These are phyloP conservation scores for Nomada ruficornis DNA, from an alignment of 2,888 invertebrate species.

Conservation along the genomic window DNA sequence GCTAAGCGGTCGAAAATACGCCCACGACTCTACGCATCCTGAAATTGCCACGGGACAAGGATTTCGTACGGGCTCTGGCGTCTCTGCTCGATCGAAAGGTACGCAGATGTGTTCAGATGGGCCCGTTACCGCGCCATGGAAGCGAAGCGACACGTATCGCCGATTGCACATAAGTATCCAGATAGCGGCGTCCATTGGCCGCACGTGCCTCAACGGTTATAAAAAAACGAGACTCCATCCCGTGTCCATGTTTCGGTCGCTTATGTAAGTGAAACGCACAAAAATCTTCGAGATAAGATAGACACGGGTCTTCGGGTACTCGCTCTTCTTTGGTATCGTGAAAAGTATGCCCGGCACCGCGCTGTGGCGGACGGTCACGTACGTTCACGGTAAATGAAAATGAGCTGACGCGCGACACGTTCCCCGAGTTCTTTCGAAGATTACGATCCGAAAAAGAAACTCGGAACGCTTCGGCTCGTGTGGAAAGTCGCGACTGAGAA, in stretches of 20 bases:
- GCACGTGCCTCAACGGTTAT: not conserved
- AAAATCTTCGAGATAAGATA: constrained; percentile 24
- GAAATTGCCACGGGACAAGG: no score
- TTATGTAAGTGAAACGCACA: constrained; percentile 9
- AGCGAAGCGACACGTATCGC: no score
- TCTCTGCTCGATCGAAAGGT: not conserved
- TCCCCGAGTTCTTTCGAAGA: no score
- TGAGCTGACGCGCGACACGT: not conserved
- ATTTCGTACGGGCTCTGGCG: no score
- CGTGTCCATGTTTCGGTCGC: constrained; percentile 1
- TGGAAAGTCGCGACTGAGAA: no score
- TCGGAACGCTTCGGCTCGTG: no score
- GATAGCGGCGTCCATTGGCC: not conserved
- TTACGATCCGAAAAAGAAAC: no score
- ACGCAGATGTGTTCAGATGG: not conserved
- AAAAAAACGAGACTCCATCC: not conserved
- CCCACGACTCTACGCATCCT: no score
- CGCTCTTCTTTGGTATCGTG: not conserved
- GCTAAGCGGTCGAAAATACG: no score
- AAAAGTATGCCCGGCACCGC: not conserved
- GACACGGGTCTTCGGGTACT: not conserved
- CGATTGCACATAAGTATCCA: no score
- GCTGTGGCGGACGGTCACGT: not conserved
- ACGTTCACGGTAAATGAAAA: not conserved
- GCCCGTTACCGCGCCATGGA: no score